A percentile compares a stretch with the other conserved stretches of the same genome.
These are phyloP conservation scores for Bombyx mandarina DNA, from an alignment of 1,140 invertebrate genomes.

Conservation along the genomic window DNA sequence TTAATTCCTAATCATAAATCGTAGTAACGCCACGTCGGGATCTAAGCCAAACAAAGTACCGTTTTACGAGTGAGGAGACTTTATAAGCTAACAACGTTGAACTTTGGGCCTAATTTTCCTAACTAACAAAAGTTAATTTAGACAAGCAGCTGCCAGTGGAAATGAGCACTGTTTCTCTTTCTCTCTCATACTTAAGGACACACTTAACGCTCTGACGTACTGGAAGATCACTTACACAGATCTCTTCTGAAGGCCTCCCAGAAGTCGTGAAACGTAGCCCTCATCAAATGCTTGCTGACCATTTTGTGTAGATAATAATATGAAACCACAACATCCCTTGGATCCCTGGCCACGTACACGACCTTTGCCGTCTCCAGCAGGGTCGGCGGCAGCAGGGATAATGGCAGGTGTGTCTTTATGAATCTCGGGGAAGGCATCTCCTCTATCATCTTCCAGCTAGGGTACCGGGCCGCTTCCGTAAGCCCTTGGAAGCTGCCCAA, in stretches of 20 bases:
- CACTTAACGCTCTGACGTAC: neutral
- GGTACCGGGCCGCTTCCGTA: conserved; percentile 25
- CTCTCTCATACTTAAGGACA: neutral
- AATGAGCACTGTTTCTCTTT: too few species aligned
- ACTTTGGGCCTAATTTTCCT: too few species aligned
- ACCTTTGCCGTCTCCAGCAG: conserved; percentile 65
- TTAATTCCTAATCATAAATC: too few species aligned
- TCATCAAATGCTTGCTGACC: conserved; percentile 76
- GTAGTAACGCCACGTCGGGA: too few species aligned
- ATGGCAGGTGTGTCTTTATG: conserved; percentile 57
- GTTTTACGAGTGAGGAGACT: too few species aligned
- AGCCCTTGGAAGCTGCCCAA: conserved; percentile 48
- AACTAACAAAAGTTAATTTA: too few species aligned
- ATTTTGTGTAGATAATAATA: conserved; percentile 85
- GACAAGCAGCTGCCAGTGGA: too few species aligned
- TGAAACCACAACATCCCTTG: conserved; percentile 88
- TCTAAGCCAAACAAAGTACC: too few species aligned
- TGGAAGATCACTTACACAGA: conserved; percentile 71
- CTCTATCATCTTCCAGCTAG: conserved; percentile 40
- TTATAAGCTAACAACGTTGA: too few species aligned
- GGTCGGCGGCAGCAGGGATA: conserved; percentile 49
- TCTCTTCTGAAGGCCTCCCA: conserved; percentile 83
- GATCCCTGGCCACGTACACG: conserved; percentile 85
- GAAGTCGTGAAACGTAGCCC: conserved; percentile 79
- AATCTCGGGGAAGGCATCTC: conserved; percentile 49